Percentiles rank a stretch among this genome's conserved stretches.
Evolutionary conservation across 1,140 invertebrate genomes (phyloP).

Genomic region (Brachionus koreanus): DNA sequence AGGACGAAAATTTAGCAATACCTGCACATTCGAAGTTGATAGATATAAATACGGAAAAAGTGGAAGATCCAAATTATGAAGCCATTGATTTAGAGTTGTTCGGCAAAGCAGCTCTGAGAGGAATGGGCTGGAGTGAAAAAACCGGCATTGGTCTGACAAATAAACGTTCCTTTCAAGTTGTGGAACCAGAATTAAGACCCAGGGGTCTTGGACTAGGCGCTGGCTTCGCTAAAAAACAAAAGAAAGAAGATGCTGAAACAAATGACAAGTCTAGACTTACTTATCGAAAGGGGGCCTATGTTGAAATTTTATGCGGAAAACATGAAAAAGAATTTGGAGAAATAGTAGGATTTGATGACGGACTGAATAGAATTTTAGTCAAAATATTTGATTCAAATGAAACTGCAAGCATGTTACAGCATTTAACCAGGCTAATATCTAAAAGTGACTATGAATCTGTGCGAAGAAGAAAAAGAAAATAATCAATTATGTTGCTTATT

Average conservation of each 20-base stretch:
- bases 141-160: slow-evolving; percentile 67
- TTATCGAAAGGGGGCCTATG: slow-evolving; percentile 62
- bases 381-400: not conserved
- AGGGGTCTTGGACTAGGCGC: slow-evolving; percentile 88
- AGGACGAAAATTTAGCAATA: slow-evolving; percentile 23
- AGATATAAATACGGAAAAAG: slow-evolving; percentile 44
- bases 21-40: not conserved
- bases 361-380: slow-evolving; percentile 29
- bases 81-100: slow-evolving; percentile 77
- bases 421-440: slow-evolving; percentile 22
- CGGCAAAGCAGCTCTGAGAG: slow-evolving; percentile 83
- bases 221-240: slow-evolving; percentile 63
- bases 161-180: slow-evolving; percentile 61
- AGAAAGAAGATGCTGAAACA: slow-evolving; percentile 55
- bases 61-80: slow-evolving; percentile 72
- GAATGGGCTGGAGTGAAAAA: slow-evolving; percentile 84
- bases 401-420: slow-evolving; percentile 21
- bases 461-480: not conserved
- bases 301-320: slow-evolving; percentile 68
- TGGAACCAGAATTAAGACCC: slow-evolving; percentile 68
- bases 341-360: slow-evolving; percentile 33
- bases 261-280: slow-evolving; percentile 60
- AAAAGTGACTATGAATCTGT: slow-evolving; percentile 35
- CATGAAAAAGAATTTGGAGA: slow-evolving; percentile 1
- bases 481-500: not conserved